Evolutionary conservation across 2,113 vertebrate species (phyloP), one percentile per base, ranked within the genome.

Genomic region (Addax nasomaculatus): DNA sequence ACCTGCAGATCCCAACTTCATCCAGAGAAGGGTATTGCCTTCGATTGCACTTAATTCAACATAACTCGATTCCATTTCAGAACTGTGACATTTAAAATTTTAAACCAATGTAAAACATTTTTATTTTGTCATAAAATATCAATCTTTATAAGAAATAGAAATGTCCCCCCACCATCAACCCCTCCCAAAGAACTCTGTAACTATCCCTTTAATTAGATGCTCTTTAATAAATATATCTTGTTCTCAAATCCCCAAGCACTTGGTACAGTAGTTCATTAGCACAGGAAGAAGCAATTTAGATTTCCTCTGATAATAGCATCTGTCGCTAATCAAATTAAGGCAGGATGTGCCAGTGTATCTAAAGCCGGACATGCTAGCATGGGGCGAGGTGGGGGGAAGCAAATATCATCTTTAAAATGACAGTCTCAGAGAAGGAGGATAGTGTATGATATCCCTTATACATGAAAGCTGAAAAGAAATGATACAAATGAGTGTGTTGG

Each of bases 301-400:
- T 98, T 99, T 98, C 98, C 98, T 99, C 98, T 98, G 98, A 98
- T 98, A 98, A 98, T 87, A 98, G 97, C 98, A 98, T 98, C 98
- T 98, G 98, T 97, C 92, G 85, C 98, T 98, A 98, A 99, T 98
- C 98, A 98, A 98, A 98, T 99, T 98, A 98, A 97, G 96, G 97
- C 95, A 97, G 97, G 98, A 98, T 98, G 97, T 97, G 90, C 80
- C 90, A 97, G 95, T 57, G 89, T 83, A 96, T 94, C 96, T 97
- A 64, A 94, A 96, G 95, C 90, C 11, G 90, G 97, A 96, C 97
- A 97, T 94, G 85, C 79, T 85, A 39, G 21, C 73, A 49, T 76
- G 36, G 33, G 62, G 67, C 5, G 57, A n/a, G 86, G 49, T 36
- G 9, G 14, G 60, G 15, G 39, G 39, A 51, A 49, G 73, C 30